A percentile compares a stretch with the other conserved stretches of the same genome.
phyloP scores from a whole-genome alignment of 2,113 vertebrate species.

The Semicossyphus pulcher region DNA sequence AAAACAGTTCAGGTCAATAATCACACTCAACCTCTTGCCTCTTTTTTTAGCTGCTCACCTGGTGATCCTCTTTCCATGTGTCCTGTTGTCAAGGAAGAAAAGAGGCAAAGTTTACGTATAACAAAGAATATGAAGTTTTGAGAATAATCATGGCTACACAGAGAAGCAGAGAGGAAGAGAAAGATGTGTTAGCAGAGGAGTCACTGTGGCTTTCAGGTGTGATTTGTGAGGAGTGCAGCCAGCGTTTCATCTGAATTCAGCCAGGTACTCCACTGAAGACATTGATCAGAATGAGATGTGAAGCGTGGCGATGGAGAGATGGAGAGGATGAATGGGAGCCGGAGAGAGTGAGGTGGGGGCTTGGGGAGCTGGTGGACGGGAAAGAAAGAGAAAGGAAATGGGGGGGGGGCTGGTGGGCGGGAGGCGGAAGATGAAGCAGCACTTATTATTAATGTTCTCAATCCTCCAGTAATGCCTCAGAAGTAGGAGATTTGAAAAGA shows the following conservation, averaged over 20 bases:
- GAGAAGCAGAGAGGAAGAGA: conserved; percentile 14
- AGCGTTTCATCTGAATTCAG: conserved; percentile 74
- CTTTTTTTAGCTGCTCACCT: too few species aligned
- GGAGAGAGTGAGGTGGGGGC: conserved; percentile 4
- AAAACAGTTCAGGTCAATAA: conserved; percentile 15
- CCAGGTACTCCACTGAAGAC: conserved; percentile 56
- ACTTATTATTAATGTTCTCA: conserved; percentile 67
- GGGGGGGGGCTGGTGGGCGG: neutral
- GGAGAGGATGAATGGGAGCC: conserved; percentile 41
- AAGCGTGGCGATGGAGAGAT: conserved; percentile 57
- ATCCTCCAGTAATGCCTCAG: conserved; percentile 60
- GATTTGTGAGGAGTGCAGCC: conserved; percentile 62
- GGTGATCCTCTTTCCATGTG: neutral
- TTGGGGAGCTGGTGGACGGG: conserved; percentile 24
- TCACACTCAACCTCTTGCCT: neutral
- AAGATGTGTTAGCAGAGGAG: conserved; percentile 24
- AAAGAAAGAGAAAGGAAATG: conserved; percentile 18
- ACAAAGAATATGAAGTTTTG: conserved; percentile 8
- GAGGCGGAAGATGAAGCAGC: conserved; percentile 36
- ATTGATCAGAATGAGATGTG: conserved; percentile 76
- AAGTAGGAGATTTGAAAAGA: conserved; percentile 41
- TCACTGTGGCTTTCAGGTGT: conserved; percentile 61
- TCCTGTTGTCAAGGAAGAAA: neutral
- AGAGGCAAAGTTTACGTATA: neutral
- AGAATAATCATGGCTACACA: neutral